Evolutionary conservation across 2,888 invertebrate genomes (phyloP).

Genomic region (Sminthurides aquaticus): DNA sequence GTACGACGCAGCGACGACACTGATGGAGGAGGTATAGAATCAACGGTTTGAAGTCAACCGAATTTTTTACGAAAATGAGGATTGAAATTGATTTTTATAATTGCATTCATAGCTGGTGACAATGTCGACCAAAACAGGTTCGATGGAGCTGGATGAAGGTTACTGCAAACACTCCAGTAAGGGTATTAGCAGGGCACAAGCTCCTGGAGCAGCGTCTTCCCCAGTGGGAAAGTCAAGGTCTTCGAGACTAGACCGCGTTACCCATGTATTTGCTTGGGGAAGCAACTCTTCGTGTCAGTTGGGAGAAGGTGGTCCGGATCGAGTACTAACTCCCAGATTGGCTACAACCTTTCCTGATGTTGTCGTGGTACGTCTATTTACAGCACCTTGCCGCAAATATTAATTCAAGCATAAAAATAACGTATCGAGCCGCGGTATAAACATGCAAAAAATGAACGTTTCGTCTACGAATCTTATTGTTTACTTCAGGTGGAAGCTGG

Average conservation of each 20-base stretch:
- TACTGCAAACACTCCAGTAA: too few relatives aligned
- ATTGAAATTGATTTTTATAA: too few relatives aligned
- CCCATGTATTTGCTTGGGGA: constrained; percentile 59
- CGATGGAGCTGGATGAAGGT: background rate
- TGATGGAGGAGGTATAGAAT: constrained; percentile 50
- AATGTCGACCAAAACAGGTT: constrained; percentile 29
- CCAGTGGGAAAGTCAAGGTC: constrained; percentile 6
- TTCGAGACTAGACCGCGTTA: constrained; percentile 41
- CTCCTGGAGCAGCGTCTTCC: constrained; percentile 1
- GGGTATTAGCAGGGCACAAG: too few relatives aligned
- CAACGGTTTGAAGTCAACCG: too few relatives aligned
- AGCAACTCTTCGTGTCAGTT: constrained; percentile 60
- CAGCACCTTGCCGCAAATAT: background rate
- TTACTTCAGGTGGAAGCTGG: constrained; percentile 55
- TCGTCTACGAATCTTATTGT: constrained; percentile 6
- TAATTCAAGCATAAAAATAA: constrained; percentile 1
- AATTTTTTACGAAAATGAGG: too few relatives aligned
- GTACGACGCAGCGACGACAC: constrained; percentile 53
- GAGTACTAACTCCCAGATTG: constrained; percentile 54
- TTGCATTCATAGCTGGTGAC: constrained; percentile 28
- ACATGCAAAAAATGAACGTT: background rate
- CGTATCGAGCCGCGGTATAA: background rate
- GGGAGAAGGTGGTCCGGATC: constrained; percentile 57
- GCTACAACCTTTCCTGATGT: constrained; percentile 55
- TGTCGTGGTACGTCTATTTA: constrained; percentile 50